Base-by-base conservation (phyloP, 2,113 vertebrate genomes). In the Lampris megalopsis region DNA sequence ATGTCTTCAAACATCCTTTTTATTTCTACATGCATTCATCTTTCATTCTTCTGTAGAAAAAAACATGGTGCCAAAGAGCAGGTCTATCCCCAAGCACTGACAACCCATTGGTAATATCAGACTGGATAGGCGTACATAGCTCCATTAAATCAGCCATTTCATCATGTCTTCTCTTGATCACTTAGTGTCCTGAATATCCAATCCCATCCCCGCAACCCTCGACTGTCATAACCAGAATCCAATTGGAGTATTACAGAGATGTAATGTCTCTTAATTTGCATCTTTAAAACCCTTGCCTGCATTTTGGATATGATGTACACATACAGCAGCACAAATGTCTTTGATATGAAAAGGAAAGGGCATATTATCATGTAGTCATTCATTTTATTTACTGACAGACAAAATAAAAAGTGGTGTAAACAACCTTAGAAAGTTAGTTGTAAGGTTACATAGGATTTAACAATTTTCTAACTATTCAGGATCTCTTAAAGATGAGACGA, bases 101-200 rank as follows among this genome's bases (percentile, higher is more conserved):
- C 7, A 36, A 67, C 57, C 35, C 49, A 42, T 56, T 53, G 63
- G 50, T 63, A 68, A 78, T 84, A 69, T 71, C 73, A 57, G 49
- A 35, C 45, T 68, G 74, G 69, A 81, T 81, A 84, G 79, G 63
- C 41, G 56, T 65, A 76, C 61, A 71, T 68, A 59, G 81, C 65
- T 75, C 43, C 37, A 75, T 42, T 81, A 77, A 78, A 74, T 71
- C 49, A 71, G 76, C 35, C 35, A 81, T 80, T 86, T 85, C 73
- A 56, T 67, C 53, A 40, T 54, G 69, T 84, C 80, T 59, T 68
- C 60, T 62, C 58, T 48, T 40, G 73, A 87, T 82, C 79, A 80
- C 68, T 79, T 42, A 11, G 68, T 73, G 50, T 71, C 69, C 72
- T 65, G 70, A 71, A 85, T 84, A 67, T 77, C 77, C 52, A 5